Conservation (phyloP, 2,113 vertebrate genomes). For the Parus major region DNA sequence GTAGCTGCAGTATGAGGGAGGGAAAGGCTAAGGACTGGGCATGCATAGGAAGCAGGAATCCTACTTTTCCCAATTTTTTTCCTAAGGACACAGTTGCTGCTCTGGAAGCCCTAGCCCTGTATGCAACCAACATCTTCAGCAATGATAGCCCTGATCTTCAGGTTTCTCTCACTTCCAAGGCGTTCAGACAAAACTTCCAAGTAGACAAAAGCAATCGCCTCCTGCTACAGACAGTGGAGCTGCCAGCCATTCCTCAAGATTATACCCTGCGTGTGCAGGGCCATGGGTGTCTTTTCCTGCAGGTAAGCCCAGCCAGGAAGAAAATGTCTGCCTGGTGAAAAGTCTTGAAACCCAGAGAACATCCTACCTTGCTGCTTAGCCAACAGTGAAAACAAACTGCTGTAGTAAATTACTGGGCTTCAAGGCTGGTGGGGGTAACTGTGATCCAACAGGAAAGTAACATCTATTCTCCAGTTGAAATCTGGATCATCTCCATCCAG, state of each 20-base stretch:
- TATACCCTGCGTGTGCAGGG: conserved; percentile 53
- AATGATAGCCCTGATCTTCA: conserved; percentile 42
- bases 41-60: background rate
- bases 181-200: conserved; percentile 62
- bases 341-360: background rate
- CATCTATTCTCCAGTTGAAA: background rate
- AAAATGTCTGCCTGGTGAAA: background rate
- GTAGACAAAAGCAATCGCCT: conserved; percentile 79
- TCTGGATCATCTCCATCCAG: background rate
- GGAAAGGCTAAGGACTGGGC: background rate
- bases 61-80: background rate
- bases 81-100: conserved; percentile 72
- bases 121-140: conserved; percentile 60
- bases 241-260: conserved; percentile 58
- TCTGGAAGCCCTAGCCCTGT: conserved; percentile 71
- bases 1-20: background rate
- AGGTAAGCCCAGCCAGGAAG: conserved; percentile 4
- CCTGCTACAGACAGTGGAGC: conserved; percentile 76
- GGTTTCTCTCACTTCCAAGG: conserved; percentile 38
- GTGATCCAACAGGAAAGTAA: background rate
- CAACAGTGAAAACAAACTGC: background rate
- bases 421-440: background rate
- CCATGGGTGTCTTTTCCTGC: conserved; percentile 37
- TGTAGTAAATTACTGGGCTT: background rate
- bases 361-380: background rate